Evolutionary conservation across 2,888 invertebrate species (phyloP).

Genomic region (Trachelus troglodyta): DNA sequence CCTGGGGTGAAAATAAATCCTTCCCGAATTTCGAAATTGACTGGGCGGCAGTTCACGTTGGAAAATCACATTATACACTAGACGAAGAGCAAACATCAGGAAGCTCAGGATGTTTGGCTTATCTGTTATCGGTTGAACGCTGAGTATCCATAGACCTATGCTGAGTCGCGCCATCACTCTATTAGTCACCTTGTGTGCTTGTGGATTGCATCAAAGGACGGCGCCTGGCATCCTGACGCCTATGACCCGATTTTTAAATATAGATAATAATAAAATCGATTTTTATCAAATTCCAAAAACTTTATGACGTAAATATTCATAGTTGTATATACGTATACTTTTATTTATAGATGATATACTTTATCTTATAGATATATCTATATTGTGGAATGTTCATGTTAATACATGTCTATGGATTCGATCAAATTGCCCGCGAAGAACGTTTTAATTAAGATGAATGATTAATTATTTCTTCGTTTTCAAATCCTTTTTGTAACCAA

Average conservation of each 20-base stretch:
- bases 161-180: background rate
- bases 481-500: background rate
- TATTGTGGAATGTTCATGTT: background rate
- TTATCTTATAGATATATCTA: background rate
- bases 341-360: background rate
- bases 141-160: background rate
- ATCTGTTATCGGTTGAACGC: background rate
- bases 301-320: background rate
- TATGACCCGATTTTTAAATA: background rate
- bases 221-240: background rate
- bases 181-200: background rate
- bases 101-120: conserved; percentile 1
- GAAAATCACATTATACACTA: background rate
- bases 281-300: background rate
- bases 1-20: background rate
- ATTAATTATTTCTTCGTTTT: background rate
- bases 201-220: background rate
- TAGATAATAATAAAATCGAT: background rate
- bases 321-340: background rate
- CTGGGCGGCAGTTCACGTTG: background rate
- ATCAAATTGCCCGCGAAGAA: background rate
- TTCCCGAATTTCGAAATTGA: background rate
- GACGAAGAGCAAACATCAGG: background rate
- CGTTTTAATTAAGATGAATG: conserved; percentile 9
- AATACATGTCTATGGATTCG: background rate